A percentile compares a stretch with the other conserved stretches of the same genome.
Evolutionary conservation across 2,888 invertebrate genomes (phyloP).

Genomic region (Hirtodrosophila confusa): DNA sequence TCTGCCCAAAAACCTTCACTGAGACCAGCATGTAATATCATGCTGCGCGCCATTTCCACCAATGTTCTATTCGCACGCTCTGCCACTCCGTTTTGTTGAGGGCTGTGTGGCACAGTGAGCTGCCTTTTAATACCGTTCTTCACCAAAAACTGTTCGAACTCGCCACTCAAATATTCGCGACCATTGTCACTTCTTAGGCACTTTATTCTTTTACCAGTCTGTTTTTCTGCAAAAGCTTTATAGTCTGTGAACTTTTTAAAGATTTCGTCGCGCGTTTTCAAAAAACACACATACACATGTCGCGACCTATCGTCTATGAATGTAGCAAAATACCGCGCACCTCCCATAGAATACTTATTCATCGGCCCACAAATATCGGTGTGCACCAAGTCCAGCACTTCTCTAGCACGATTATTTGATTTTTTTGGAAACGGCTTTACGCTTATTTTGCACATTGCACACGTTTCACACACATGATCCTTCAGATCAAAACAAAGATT

Average conservation of each 20-base stretch:
- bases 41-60: no score
- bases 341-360: not conserved
- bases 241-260: slow-evolving; percentile 22
- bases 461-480: slow-evolving; percentile 7
- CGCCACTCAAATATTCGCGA: no score
- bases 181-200: no score
- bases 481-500: not conserved
- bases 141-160: not conserved
- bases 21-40: no score
- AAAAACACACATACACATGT: not conserved
- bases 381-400: slow-evolving; percentile 11
- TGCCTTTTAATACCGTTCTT: slow-evolving; percentile 5
- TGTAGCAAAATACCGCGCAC: slow-evolving; percentile 12
- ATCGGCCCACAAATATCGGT: slow-evolving; percentile 18
- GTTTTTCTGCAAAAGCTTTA: slow-evolving; percentile 10
- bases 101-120: slow-evolving; percentile 18
- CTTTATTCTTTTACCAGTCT: not conserved
- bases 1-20: slow-evolving; percentile 27
- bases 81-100: slow-evolving; percentile 35
- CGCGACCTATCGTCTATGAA: slow-evolving; percentile 18
- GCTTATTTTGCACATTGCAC: slow-evolving; percentile 12
- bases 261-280: slow-evolving; percentile 10
- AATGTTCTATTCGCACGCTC: slow-evolving; percentile 8
- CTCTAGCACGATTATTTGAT: not conserved
- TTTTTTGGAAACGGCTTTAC: slow-evolving; percentile 11